These are phyloP conservation scores for Bubalus kerabau DNA, from an alignment of 2,113 vertebrate genomes.

Conservation along the genomic window DNA sequence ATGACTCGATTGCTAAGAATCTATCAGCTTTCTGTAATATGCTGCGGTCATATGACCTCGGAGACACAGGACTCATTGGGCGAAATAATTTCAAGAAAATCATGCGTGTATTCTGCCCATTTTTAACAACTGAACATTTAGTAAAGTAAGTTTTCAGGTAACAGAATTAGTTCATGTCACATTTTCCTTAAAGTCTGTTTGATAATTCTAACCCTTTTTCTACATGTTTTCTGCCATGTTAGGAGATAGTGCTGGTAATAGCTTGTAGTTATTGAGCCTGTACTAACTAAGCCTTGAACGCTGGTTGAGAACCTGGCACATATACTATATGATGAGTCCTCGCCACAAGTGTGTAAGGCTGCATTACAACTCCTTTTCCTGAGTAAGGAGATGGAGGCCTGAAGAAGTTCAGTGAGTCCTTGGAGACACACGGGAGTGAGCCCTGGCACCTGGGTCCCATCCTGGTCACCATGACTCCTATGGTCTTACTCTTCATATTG, in stretches of 20 bases:
- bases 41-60: conserved; percentile 65
- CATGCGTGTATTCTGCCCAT: conserved; percentile 59
- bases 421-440: neutral
- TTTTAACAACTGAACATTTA: conserved; percentile 69
- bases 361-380: accelerated
- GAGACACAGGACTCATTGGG: conserved; percentile 36
- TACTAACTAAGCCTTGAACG: accelerated
- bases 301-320: accelerated
- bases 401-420: neutral
- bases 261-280: neutral
- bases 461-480: accelerated
- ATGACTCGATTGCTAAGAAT: conserved; percentile 62
- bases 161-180: neutral
- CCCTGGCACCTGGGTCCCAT: accelerated
- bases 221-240: accelerated
- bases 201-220: neutral
- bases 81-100: conserved; percentile 71
- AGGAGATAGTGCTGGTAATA: accelerated
- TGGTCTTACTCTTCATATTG: accelerated
- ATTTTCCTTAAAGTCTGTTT: neutral
- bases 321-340: neutral
- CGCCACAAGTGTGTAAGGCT: accelerated
- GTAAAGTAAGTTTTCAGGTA: conserved; percentile 68
- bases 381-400: accelerated
- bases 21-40: conserved; percentile 52